A percentile compares a stretch with the other conserved stretches of the same genome.
Evolutionary conservation across 2,888 invertebrate genomes (phyloP).

Genomic region (Drosophila kambysellisi): DNA sequence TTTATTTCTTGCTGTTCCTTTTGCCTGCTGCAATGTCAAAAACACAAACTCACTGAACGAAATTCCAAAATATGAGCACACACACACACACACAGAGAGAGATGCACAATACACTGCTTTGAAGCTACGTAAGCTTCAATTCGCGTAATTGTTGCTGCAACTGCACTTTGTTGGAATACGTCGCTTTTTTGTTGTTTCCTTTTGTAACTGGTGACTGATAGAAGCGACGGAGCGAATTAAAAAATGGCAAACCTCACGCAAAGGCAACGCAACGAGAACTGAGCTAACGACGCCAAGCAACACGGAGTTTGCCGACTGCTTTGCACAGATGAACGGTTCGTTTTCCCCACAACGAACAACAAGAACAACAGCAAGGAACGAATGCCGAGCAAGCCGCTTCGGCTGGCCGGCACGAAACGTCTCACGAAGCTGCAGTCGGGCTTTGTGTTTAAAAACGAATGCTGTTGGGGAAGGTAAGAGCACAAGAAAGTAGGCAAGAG

Average conservation of each 20-base stretch:
- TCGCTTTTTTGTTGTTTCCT: slow-evolving; percentile 27
- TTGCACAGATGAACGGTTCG: slow-evolving; percentile 48
- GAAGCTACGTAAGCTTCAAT: slow-evolving; percentile 24
- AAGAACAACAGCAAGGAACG: slow-evolving; percentile 19
- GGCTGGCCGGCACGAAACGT: slow-evolving; percentile 22
- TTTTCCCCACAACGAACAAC: slow-evolving; percentile 11
- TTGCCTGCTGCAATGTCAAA: slow-evolving; percentile 47
- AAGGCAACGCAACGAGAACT: slow-evolving; percentile 75
- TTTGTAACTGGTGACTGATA: slow-evolving; percentile 23
- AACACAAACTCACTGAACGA: slow-evolving; percentile 48
- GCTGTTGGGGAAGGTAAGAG: not conserved
- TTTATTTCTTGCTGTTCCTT: slow-evolving; percentile 15
- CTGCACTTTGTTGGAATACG: slow-evolving; percentile 13
- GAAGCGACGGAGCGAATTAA: slow-evolving; percentile 16
- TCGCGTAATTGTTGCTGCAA: slow-evolving; percentile 47
- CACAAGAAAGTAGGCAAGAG: not conserved
- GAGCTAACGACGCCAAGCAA: slow-evolving; percentile 41
- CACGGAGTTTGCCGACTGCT: slow-evolving; percentile 30
- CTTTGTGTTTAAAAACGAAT: slow-evolving; percentile 20
- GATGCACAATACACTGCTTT: slow-evolving; percentile 9
- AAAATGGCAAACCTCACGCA: slow-evolving; percentile 59
- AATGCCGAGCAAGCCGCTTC: slow-evolving; percentile 20
- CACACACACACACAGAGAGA: slow-evolving; percentile 24
- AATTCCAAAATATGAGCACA: slow-evolving; percentile 38
- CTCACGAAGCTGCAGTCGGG: slow-evolving; percentile 36